These are phyloP conservation scores for Drosophila tani DNA, from an alignment of 1,140 invertebrate species.

Conservation along the genomic window DNA sequence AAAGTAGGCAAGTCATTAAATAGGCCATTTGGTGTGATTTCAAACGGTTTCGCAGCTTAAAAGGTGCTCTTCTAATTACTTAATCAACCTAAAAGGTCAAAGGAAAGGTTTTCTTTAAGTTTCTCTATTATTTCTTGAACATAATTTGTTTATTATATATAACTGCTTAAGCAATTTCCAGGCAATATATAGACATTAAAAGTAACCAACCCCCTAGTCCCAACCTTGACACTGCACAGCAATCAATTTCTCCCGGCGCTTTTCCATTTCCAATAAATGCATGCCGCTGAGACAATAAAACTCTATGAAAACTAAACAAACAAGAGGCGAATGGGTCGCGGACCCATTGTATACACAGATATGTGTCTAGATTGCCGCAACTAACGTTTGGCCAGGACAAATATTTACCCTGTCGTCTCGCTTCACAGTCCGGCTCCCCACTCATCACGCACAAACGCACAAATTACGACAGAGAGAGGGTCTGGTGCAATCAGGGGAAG, in stretches of 20 bases:
- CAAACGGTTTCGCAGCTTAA: background rate
- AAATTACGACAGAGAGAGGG: slow-evolving; percentile 47
- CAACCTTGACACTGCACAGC: slow-evolving; percentile 15
- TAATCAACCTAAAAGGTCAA: slow-evolving; percentile 1
- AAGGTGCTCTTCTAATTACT: slow-evolving; percentile 6
- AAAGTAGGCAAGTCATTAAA: slow-evolving; percentile 20
- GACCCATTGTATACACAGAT: slow-evolving; percentile 26
- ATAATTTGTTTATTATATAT: too few species aligned
- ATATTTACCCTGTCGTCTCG: slow-evolving; percentile 68
- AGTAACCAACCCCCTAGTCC: slow-evolving; percentile 2
- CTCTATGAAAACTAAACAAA: slow-evolving; percentile 47
- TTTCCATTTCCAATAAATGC: slow-evolving; percentile 52
- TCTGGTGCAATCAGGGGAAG: background rate
- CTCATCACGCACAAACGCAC: slow-evolving; percentile 70
- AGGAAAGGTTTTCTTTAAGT: too few species aligned
- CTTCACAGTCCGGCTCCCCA: slow-evolving; percentile 8
- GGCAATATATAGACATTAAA: slow-evolving; percentile 4
- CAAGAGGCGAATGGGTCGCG: slow-evolving; percentile 11
- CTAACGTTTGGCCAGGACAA: slow-evolving; percentile 51
- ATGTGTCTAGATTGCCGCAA: slow-evolving; percentile 60
- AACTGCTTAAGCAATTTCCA: background rate
- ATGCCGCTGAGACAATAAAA: slow-evolving; percentile 52
- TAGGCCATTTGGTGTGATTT: slow-evolving; percentile 5
- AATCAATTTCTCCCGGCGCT: slow-evolving; percentile 35
- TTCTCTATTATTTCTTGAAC: too few species aligned